phyloP scores from a whole-genome alignment of 2,888 invertebrate species.

The Athalia rosae region DNA sequence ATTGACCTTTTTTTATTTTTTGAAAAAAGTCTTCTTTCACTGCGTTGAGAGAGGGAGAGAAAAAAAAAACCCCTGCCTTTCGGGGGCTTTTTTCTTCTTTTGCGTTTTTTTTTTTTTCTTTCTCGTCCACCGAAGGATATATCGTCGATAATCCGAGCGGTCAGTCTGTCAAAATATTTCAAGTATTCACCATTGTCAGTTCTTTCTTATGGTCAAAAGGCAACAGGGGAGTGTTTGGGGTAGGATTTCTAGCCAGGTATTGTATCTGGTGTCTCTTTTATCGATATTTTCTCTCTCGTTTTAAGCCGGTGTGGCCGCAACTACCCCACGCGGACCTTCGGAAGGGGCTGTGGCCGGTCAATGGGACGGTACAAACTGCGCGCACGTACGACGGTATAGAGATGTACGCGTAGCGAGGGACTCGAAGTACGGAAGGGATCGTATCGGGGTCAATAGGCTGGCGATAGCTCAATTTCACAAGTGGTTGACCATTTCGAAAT shows the following conservation, averaged over 20 bases:
- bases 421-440: constrained; percentile 10
- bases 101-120: neutral
- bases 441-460: constrained; percentile 38
- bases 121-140: neutral
- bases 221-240: constrained; percentile 33
- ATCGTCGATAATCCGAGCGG: constrained; percentile 49
- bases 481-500: constrained; percentile 42
- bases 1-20: constrained; percentile 51
- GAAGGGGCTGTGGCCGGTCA: constrained; percentile 27
- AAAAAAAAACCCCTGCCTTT: neutral
- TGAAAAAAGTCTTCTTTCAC: constrained; percentile 28
- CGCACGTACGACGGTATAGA: no score
- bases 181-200: constrained; percentile 52
- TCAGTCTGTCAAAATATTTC: constrained; percentile 67
- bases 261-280: neutral
- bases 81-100: constrained; percentile 13
- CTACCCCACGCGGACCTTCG: neutral
- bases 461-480: constrained; percentile 43
- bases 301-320: no score
- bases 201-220: constrained; percentile 32
- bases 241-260: neutral
- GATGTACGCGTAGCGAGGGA: neutral
- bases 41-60: no score
- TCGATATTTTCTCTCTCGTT: neutral
- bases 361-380: constrained; percentile 4